Base-by-base conservation (phyloP, 2,113 vertebrate genomes). In the Alexandromys fortis region DNA sequence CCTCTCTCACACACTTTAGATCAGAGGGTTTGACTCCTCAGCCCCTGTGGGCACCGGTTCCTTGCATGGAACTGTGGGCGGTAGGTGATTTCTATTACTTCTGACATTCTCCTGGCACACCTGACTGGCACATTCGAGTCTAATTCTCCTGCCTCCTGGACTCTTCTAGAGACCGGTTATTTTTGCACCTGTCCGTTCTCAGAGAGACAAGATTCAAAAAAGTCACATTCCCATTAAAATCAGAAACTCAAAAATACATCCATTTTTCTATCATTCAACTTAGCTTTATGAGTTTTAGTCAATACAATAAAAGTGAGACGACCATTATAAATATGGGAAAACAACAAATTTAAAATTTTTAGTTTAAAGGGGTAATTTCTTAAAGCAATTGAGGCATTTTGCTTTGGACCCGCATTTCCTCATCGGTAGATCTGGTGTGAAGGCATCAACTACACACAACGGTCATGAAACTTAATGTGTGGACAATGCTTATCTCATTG, bases 251-350 rank as follows among this genome's bases (percentile, higher is more conserved):
- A 28, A 82, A 83, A 89, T 79, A 33, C 38, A 65, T 33, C 52
- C 73, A 85, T 95, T 89, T 89, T 91, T 86, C 33, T 92, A 10
- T 49, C 89, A 94, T 45, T 93, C 61, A 70, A 65, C 2, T 73
- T 26, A 72, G 30, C 52, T 92, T 73, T 73, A 7, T 35, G 77
- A 83, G 49, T 87, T 85, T 93, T 95, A 82, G 75, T 24, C 49
- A 91, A 58, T 45, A 88, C 9, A 72, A 38, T 70, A 83, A 87
- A 38, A 78, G 38, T 86, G 13, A 65, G 76, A 76, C 14, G 38
- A 55, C 83, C 42, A 85, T 30, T 77, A 49, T 42, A 75, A 96
- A 94, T 92, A 70, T 55, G 5, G 2, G 10, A 81, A 92, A 77
- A 77, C n/a, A 90, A 42, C 33, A 92, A 70, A 38, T 81, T 89